Evolutionary conservation across 2,113 vertebrate species (phyloP).

Genomic region (Neoarius graeffei): DNA sequence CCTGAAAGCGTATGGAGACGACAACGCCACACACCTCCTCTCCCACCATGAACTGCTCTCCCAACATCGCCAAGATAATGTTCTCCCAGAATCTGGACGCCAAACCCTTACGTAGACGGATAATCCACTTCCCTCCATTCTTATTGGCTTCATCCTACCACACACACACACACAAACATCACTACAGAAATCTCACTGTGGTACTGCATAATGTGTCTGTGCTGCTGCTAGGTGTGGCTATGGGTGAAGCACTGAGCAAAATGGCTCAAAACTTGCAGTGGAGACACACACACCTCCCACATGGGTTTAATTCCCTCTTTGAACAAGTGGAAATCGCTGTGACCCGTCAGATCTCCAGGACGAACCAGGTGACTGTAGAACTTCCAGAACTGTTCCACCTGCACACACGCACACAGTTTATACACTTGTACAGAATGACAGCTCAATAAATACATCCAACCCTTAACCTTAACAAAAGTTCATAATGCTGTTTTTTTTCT

Average conservation of each 20-base stretch:
- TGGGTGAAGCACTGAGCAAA: not conserved
- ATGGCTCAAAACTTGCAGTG: not conserved
- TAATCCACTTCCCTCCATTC: slow-evolving; percentile 20
- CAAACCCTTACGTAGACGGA: slow-evolving; percentile 13
- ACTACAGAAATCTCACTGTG: not conserved
- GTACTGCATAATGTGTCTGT: not conserved
- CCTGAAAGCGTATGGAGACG: slow-evolving; percentile 26
- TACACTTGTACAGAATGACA: not conserved
- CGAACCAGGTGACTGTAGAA: slow-evolving; percentile 27
- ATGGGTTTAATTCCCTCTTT: slow-evolving; percentile 69
- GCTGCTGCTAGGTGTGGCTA: not conserved
- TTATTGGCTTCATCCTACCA: slow-evolving; percentile 23
- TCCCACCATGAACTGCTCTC: slow-evolving; percentile 30
- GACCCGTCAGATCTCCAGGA: slow-evolving; percentile 32
- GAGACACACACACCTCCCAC: slow-evolving; percentile 15
- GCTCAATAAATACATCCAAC: not conserved
- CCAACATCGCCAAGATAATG: slow-evolving; percentile 13
- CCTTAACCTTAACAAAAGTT: too few relatives aligned
- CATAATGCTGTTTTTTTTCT: not conserved
- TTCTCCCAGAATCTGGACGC: slow-evolving; percentile 26
- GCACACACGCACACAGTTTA: not conserved
- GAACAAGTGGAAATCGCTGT: slow-evolving; percentile 12
- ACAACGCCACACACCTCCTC: slow-evolving; percentile 26
- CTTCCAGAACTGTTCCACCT: slow-evolving; percentile 33
- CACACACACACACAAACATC: not conserved